Evolutionary conservation across 2,113 vertebrate genomes (phyloP).

Genomic region (Carollia perspicillata): DNA sequence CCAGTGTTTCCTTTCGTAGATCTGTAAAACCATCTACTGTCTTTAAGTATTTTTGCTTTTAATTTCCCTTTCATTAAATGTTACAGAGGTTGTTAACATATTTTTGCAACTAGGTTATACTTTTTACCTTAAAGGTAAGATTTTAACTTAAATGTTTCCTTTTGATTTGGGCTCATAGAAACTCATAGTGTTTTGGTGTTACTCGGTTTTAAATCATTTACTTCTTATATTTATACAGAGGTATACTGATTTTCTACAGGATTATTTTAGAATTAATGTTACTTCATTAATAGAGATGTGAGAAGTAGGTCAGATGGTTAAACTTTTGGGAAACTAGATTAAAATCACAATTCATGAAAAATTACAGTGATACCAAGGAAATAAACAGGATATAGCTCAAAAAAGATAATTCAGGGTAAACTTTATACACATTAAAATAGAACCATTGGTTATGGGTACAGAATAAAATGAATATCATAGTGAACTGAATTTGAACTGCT

Average conservation of each 20-base stretch:
- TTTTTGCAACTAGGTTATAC: not conserved
- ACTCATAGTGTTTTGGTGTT: not conserved
- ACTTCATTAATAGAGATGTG: not conserved
- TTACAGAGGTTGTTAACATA: not conserved
- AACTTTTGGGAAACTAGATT: not conserved
- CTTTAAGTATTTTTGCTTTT: conserved; percentile 10
- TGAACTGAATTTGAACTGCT: not conserved
- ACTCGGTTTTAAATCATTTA: conserved; percentile 21
- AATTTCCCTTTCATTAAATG: not conserved
- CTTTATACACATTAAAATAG: not conserved
- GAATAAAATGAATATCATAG: not conserved
- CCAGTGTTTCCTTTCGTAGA: not conserved
- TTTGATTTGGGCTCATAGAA: conserved; percentile 14
- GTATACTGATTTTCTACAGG: not conserved
- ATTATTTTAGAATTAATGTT: not conserved
- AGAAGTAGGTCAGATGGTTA: not conserved
- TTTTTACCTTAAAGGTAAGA: conserved; percentile 31
- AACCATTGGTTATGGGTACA: not conserved
- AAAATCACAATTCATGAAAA: not conserved
- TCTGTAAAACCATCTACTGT: not conserved
- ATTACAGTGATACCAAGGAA: not conserved
- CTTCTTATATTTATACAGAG: not conserved
- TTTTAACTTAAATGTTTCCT: conserved; percentile 26
- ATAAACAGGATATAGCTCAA: not conserved
- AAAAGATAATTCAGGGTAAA: conserved; percentile 7